Evolutionary conservation across 2,797 vertebrate genomes (phyloP).

Genomic region (Acanthis flammea): DNA sequence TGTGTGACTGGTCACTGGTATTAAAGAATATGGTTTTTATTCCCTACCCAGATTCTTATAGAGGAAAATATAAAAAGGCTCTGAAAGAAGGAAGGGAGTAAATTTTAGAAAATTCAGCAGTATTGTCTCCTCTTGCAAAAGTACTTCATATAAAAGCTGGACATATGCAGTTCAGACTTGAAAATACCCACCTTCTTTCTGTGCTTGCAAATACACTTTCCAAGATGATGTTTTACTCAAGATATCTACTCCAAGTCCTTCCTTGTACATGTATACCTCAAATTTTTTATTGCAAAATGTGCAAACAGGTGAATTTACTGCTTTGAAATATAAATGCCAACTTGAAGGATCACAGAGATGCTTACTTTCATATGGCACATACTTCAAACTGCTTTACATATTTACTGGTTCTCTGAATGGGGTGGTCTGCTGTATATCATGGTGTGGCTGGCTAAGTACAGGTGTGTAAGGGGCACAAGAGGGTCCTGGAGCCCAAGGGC

Average conservation of each 20-base stretch:
- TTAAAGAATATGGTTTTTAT: not conserved
- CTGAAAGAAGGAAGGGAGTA: not conserved
- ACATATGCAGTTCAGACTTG: not conserved
- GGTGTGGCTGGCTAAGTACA: not conserved
- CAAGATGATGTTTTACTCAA: not conserved
- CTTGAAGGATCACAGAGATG: not conserved
- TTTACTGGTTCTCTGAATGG: not conserved
- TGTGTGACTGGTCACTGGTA: not conserved
- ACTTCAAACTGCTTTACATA: not conserved
- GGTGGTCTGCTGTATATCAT: not conserved
- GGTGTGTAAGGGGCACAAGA: not conserved
- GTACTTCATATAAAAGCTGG: not conserved
- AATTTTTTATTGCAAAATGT: not conserved
- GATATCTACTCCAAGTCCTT: not conserved
- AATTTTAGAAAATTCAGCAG: not conserved
- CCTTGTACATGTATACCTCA: not conserved
- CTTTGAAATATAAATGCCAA: not conserved
- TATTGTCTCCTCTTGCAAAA: not conserved
- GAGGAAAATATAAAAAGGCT: not conserved
- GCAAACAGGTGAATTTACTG: not conserved
- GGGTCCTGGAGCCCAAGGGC: not conserved
- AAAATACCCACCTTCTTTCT: rapidly evolving
- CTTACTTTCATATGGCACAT: not conserved
- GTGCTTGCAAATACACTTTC: not conserved
- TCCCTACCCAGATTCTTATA: not conserved